A percentile compares a stretch with the other conserved stretches of the same genome.
phyloP scores from a whole-genome alignment of 2,888 invertebrate species.

The Nomada flava region DNA sequence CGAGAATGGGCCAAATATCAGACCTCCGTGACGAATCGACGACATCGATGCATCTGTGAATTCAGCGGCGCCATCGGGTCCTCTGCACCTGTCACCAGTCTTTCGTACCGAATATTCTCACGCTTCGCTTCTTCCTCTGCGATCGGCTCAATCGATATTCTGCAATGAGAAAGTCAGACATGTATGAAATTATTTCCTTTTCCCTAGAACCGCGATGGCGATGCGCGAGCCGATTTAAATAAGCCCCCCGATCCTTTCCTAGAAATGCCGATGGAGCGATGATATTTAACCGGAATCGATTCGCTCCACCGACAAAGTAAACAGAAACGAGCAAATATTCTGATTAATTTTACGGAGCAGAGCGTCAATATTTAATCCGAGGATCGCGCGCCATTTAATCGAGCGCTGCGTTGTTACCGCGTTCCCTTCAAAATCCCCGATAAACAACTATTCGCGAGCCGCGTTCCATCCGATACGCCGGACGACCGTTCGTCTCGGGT shows the following conservation, averaged over 20 bases:
- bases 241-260: neutral
- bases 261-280: neutral
- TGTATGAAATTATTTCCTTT: neutral
- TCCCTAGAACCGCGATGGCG: too few species aligned
- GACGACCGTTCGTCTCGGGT: neutral
- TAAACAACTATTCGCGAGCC: neutral
- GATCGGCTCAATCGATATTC: neutral
- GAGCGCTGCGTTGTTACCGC: neutral
- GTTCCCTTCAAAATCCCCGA: neutral
- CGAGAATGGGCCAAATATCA: constrained; percentile 15
- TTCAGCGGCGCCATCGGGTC: too few species aligned
- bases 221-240: neutral
- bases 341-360: constrained; percentile 4
- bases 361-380: constrained; percentile 20
- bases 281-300: constrained; percentile 15
- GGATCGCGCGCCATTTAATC: constrained; percentile 20
- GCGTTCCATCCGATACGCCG: neutral
- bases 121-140: neutral
- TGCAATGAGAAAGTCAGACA: constrained; percentile 37
- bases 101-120: neutral
- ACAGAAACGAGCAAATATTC: constrained; percentile 17
- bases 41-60: neutral
- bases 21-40: neutral
- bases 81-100: too few species aligned
- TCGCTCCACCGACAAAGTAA: constrained; percentile 2